These are phyloP conservation scores for Chlorospingus flavigularis DNA, from an alignment of 2,797 vertebrate genomes.

Conservation along the genomic window DNA sequence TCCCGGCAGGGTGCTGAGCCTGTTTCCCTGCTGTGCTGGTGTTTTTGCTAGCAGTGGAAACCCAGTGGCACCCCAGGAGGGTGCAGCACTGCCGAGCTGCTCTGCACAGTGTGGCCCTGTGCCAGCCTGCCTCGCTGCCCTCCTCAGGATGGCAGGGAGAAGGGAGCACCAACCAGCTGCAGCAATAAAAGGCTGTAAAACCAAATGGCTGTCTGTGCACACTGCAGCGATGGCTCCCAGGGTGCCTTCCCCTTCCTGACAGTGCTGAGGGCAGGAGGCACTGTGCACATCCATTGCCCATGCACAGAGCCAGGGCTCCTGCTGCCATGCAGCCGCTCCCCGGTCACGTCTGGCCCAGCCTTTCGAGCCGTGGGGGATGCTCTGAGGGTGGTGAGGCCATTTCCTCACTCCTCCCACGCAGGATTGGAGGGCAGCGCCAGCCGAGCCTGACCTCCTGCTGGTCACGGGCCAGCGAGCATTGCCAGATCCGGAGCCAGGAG, in stretches of 20 bases:
- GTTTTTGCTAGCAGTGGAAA: background rate
- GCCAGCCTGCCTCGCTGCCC: background rate
- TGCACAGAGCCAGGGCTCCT: background rate
- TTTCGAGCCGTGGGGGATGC: background rate
- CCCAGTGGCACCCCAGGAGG: background rate
- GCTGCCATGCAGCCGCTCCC: background rate
- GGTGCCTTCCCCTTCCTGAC: background rate
- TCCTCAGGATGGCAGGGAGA: conserved; percentile 20
- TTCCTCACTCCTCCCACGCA: background rate
- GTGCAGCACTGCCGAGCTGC: background rate
- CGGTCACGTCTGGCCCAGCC: background rate
- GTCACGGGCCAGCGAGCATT: background rate
- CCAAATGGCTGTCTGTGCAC: background rate
- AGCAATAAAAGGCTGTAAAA: conserved; percentile 27
- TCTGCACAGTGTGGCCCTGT: rapidly evolving
- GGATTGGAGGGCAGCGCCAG: background rate
- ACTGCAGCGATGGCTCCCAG: background rate
- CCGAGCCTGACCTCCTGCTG: background rate
- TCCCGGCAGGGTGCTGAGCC: background rate
- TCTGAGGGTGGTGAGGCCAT: background rate
- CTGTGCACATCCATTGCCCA: rapidly evolving
- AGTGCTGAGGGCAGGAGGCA: background rate
- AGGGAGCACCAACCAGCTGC: conserved; percentile 6
- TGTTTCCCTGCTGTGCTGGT: background rate
- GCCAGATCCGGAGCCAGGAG: rapidly evolving